phyloP scores from a whole-genome alignment of 2,113 vertebrate species.

The Acinonyx jubatus region DNA sequence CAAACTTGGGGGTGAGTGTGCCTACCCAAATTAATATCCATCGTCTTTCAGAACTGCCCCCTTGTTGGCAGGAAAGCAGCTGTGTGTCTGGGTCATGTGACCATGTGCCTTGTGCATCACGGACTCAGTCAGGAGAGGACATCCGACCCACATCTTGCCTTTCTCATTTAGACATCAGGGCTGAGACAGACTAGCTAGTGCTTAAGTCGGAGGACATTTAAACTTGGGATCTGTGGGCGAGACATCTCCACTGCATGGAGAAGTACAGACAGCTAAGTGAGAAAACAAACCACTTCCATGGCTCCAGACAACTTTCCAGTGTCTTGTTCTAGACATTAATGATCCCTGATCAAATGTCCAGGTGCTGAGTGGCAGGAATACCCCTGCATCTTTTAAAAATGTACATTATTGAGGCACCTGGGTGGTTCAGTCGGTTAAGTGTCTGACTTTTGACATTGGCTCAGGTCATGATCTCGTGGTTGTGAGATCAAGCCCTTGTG shows the following conservation, averaged over 20 bases:
- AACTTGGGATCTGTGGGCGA: background rate
- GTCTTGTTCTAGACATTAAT: background rate
- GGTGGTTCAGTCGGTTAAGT: too few relatives aligned
- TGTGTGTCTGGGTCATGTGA: accelerated
- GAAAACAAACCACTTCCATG: background rate
- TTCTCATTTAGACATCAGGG: background rate
- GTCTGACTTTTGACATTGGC: too few relatives aligned
- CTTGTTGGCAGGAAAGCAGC: background rate
- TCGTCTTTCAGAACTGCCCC: background rate
- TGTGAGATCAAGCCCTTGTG: too few relatives aligned
- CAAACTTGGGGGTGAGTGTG: background rate
- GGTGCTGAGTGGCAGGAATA: background rate
- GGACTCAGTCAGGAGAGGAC: background rate
- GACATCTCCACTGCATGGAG: accelerated
- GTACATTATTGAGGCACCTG: too few relatives aligned
- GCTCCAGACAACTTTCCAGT: background rate
- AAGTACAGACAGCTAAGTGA: background rate
- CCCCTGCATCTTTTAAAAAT: too few relatives aligned
- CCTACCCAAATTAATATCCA: background rate
- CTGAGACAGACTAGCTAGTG: background rate
- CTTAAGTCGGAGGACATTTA: background rate
- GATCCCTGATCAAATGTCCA: background rate
- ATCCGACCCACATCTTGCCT: background rate
- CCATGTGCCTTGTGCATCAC: background rate
- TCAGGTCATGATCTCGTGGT: too few relatives aligned